Conservation (phyloP, 2,888 invertebrate genomes). For the Ochlodes sylvanus region DNA sequence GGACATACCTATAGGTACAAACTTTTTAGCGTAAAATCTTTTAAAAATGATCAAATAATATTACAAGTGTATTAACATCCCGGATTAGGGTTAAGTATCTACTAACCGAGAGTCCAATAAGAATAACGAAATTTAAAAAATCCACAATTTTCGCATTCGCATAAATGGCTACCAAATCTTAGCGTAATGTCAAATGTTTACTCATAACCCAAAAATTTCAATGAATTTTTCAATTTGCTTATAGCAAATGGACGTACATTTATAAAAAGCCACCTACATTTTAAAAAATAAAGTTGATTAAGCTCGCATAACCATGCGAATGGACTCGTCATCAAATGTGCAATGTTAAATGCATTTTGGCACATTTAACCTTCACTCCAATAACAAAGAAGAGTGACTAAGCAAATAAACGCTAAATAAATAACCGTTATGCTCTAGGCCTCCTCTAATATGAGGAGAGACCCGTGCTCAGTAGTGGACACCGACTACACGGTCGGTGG, state of each 20-base stretch:
- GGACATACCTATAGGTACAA: too few relatives aligned
- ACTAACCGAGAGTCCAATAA: neutral
- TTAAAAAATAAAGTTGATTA: constrained; percentile 8
- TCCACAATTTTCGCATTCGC: neutral
- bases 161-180: neutral
- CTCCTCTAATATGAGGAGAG: too few relatives aligned
- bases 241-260: constrained; percentile 14
- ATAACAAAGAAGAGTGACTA: constrained; percentile 21
- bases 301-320: constrained; percentile 20
- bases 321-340: constrained; percentile 24
- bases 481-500: too few relatives aligned
- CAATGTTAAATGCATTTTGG: constrained; percentile 26
- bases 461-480: too few relatives aligned
- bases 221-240: constrained; percentile 6
- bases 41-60: neutral
- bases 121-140: too few relatives aligned
- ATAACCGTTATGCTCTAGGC: too few relatives aligned
- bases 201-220: constrained; percentile 12
- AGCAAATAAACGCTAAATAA: neutral
- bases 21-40: too few relatives aligned
- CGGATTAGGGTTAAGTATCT: constrained; percentile 7
- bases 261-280: neutral
- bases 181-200: neutral
- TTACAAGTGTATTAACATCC: constrained; percentile 5
- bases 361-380: constrained; percentile 29